Conservation (phyloP, 2,888 invertebrate species). For the Agrenia bidenticulata region DNA sequence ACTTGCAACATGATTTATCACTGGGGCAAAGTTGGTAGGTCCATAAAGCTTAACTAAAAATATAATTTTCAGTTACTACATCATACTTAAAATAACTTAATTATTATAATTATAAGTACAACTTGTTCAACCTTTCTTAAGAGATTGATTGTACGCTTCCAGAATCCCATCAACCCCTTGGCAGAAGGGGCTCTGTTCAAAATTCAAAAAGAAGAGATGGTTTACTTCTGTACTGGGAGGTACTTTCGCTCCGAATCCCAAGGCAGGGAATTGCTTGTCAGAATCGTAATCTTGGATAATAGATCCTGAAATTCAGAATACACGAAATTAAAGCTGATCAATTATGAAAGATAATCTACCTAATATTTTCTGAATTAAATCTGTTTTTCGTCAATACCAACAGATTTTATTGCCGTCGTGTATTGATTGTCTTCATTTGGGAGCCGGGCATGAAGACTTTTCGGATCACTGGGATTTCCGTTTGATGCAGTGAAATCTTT, state of each 20-base stretch:
- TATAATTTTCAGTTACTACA: neutral
- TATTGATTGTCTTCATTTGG: conserved; percentile 59
- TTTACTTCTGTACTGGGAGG: conserved; percentile 40
- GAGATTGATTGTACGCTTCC: conserved; percentile 57
- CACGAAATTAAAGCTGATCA: neutral
- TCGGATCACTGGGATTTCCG: conserved; percentile 53
- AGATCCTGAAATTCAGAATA: conserved; percentile 48
- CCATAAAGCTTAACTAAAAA: conserved; percentile 53
- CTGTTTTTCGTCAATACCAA: conserved; percentile 56
- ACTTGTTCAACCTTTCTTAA: conserved; percentile 54
- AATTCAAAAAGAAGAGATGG: conserved; percentile 58
- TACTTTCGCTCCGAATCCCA: conserved; percentile 36
- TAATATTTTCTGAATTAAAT: neutral
- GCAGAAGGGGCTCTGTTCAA: conserved; percentile 58
- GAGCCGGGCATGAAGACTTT: conserved; percentile 57
- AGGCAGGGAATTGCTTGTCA: conserved; percentile 45
- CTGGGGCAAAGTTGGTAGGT: conserved; percentile 65
- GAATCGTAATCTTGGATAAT: conserved; percentile 57
- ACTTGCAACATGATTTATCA: conserved; percentile 60
- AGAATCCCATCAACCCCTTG: conserved; percentile 57
- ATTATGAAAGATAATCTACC: neutral
- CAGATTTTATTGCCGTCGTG: conserved; percentile 58
- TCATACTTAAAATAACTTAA: neutral
- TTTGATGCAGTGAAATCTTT: conserved; percentile 39
- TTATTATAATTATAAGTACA: no score